Evolutionary conservation across 2,888 invertebrate genomes (phyloP), one percentile per base, ranked within the genome.

Genomic region (Tetragonisca angustula): DNA sequence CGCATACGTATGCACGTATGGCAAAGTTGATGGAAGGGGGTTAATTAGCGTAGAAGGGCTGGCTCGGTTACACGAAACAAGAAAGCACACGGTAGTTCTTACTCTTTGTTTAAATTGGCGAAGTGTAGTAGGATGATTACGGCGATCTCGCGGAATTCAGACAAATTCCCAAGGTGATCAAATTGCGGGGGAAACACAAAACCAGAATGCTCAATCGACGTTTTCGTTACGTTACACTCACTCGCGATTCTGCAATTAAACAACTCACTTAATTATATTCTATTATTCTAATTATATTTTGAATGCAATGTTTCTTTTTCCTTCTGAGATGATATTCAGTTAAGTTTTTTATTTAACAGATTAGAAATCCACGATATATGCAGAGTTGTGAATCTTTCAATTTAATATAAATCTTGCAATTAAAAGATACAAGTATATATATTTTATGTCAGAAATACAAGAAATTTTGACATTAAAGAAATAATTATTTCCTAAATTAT

Each of bases 1-100:
- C 59, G 54, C n/a, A 52, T 17, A 27, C 27, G 56, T 15, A n/a
- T n/a, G 32, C 43, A 27, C 9, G 43, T 70, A 65, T 32, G 36
- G 43, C 56, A 32, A 70, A 65, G 74, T 43, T 56, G 27, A 32
- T 65, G 64, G 59, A 74, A 70, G 65, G 43, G 74, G 65, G 74
- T 81, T 82, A 82, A 82, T 82, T 81, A 82, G 27, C 56, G 68
- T 70, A 13, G 69, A 70, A 74, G 69, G 74, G 43, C 17, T 32
- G 69, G 36, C 69, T 64, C 24, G 43, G 74, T 81, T 70, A 59
- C 65, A 49, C 74, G 69, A 70, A 81, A 81, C 50, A 64, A 82
- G 74, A 59, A 82, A 81, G 70, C 54, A 70, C 27, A 27, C 4
- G 17, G 24, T 13, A 24, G 9, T 69, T 50, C 74, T 81, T 74